phyloP scores from a whole-genome alignment of 2,888 invertebrate species.

The Quadroppia sp. region DNA sequence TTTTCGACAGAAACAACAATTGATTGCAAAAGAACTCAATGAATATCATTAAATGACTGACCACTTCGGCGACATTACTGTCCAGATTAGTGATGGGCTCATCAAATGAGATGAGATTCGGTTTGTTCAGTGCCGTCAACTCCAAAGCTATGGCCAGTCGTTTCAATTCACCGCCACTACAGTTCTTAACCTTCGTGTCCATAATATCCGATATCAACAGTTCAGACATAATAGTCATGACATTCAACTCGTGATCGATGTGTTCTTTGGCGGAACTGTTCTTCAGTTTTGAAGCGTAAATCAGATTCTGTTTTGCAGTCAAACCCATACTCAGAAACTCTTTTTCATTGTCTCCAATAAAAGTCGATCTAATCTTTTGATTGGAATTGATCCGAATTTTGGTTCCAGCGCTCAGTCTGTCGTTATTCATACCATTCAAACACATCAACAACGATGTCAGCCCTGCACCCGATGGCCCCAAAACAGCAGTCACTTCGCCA shows the following conservation, averaged over 20 bases:
- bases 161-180: conserved; percentile 22
- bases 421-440: too few species aligned
- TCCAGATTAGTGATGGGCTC: conserved; percentile 16
- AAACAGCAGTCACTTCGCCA: too few species aligned
- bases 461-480: too few species aligned
- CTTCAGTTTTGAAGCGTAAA: conserved; percentile 15
- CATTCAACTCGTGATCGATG: not conserved
- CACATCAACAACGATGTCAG: too few species aligned
- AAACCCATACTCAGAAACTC: too few species aligned
- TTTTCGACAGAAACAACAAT: too few species aligned
- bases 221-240: not conserved
- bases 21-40: too few species aligned
- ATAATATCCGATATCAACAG: not conserved
- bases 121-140: conserved; percentile 1
- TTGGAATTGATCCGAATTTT: too few species aligned
- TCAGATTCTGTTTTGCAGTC: not conserved
- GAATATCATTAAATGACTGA: too few species aligned
- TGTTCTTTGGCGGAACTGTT: not conserved
- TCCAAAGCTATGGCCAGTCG: conserved; percentile 1
- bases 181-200: not conserved
- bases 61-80: conserved; percentile 2
- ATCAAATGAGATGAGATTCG: not conserved
- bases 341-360: too few species aligned
- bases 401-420: too few species aligned
- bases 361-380: too few species aligned